These are phyloP conservation scores for Mamestra brassicae DNA, from an alignment of 2,888 invertebrate species.

Conservation along the genomic window DNA sequence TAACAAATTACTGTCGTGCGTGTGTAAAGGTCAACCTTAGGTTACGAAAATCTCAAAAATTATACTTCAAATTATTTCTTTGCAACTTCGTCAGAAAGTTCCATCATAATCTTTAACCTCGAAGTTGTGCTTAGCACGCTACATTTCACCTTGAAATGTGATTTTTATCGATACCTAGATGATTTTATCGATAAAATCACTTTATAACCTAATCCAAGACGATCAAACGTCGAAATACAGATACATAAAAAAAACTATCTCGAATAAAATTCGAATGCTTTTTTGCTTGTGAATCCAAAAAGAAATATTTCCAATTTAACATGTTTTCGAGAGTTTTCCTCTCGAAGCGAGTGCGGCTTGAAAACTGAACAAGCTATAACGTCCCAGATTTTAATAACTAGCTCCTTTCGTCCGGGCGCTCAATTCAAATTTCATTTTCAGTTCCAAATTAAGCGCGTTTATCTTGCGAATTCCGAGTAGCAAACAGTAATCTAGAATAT, in stretches of 20 bases:
- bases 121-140: slow-evolving; percentile 79
- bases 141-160: slow-evolving; percentile 79
- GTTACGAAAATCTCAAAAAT: slow-evolving; percentile 52
- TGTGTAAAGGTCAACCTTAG: slow-evolving; percentile 62
- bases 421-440: slow-evolving; percentile 46
- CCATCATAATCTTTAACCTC: slow-evolving; percentile 72
- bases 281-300: neutral
- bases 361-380: slow-evolving; percentile 51
- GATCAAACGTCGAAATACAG: neutral
- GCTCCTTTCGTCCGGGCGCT: slow-evolving; percentile 38
- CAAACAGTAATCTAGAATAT: slow-evolving; percentile 38
- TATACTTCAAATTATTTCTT: slow-evolving; percentile 70
- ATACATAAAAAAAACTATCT: neutral
- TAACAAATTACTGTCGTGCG: slow-evolving; percentile 59
- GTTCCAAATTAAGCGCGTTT: slow-evolving; percentile 33
- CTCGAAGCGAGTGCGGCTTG: slow-evolving; percentile 37
- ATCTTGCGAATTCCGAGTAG: slow-evolving; percentile 22
- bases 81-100: slow-evolving; percentile 67
- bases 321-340: slow-evolving; percentile 15
- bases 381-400: slow-evolving; percentile 55
- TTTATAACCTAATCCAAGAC: slow-evolving; percentile 11
- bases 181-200: slow-evolving; percentile 33
- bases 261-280: neutral
- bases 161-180: slow-evolving; percentile 65
- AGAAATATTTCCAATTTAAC: neutral